Evolutionary conservation across 2,797 vertebrate species (phyloP).

Genomic region (Poeciliopsis presidionis): DNA sequence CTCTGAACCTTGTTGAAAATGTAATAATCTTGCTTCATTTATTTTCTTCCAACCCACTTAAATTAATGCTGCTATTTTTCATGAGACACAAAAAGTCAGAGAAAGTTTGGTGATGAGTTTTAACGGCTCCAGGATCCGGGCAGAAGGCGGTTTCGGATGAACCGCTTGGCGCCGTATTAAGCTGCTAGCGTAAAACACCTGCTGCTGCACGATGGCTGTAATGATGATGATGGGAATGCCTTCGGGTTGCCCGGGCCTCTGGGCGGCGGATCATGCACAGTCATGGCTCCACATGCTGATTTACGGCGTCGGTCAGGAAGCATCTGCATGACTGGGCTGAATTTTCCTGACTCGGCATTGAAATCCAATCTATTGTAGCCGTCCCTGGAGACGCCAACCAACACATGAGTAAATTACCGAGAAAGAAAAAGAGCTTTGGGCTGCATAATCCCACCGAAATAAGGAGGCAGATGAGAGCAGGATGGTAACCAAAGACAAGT

Average conservation of each 20-base stretch:
- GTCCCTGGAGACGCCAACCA: constrained; percentile 62
- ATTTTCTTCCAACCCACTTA: neutral
- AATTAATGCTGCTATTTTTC: neutral
- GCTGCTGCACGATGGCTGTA: constrained; percentile 44
- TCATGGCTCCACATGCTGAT: constrained; percentile 10
- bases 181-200: constrained; percentile 44
- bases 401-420: constrained; percentile 67
- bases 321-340: constrained; percentile 69
- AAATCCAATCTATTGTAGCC: constrained; percentile 72
- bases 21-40: neutral
- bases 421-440: constrained; percentile 39
- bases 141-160: neutral
- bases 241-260: constrained; percentile 23
- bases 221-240: constrained; percentile 46
- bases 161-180: constrained; percentile 54
- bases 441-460: constrained; percentile 71
- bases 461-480: constrained; percentile 63
- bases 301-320: constrained; percentile 48
- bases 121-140: constrained; percentile 1
- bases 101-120: too few relatives aligned
- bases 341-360: constrained; percentile 64
- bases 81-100: neutral
- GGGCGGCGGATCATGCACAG: constrained; percentile 5
- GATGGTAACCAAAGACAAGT: constrained; percentile 56
- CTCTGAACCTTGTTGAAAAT: neutral